Evolutionary conservation across 2,113 vertebrate genomes (phyloP).

Genomic region (Ammodytes dubius): DNA sequence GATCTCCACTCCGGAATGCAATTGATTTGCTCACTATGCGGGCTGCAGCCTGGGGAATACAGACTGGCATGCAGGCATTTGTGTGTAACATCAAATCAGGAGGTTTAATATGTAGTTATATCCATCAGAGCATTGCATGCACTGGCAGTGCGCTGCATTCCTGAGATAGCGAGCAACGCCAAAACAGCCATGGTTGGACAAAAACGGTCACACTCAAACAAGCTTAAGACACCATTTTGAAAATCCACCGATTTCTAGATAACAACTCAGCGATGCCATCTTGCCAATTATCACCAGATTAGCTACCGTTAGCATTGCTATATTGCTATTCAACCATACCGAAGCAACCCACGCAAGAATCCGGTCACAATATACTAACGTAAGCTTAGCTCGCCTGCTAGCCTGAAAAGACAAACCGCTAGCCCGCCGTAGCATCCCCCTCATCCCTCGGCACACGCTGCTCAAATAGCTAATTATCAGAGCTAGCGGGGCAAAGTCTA

Average conservation of each 20-base stretch:
- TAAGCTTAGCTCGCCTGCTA: constrained; percentile 68
- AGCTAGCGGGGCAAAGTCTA: constrained; percentile 46
- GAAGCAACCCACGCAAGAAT: constrained; percentile 43
- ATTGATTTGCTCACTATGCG: neutral
- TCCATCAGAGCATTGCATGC: constrained; percentile 49
- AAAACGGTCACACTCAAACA: constrained; percentile 82
- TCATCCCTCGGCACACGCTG: constrained; percentile 70
- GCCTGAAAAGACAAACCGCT: constrained; percentile 55
- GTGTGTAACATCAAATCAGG: constrained; percentile 40
- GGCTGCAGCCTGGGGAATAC: constrained; percentile 11
- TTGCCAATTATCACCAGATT: constrained; percentile 73
- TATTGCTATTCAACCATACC: constrained; percentile 21
- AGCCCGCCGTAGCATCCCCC: constrained; percentile 68
- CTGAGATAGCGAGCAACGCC: constrained; percentile 62
- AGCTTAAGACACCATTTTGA: constrained; percentile 85
- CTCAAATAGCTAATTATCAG: constrained; percentile 68
- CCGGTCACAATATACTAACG: constrained; percentile 57
- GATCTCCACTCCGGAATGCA: constrained; percentile 4
- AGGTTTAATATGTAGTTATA: constrained; percentile 39
- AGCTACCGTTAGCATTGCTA: constrained; percentile 42
- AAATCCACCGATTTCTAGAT: constrained; percentile 76
- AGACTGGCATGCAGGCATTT: neutral
- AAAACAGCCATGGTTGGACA: constrained; percentile 77
- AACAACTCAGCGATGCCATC: constrained; percentile 78
- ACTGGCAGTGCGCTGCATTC: constrained; percentile 67